phyloP scores from a whole-genome alignment of 2,888 invertebrate genomes.

The Mimumesa dahlbomi region DNA sequence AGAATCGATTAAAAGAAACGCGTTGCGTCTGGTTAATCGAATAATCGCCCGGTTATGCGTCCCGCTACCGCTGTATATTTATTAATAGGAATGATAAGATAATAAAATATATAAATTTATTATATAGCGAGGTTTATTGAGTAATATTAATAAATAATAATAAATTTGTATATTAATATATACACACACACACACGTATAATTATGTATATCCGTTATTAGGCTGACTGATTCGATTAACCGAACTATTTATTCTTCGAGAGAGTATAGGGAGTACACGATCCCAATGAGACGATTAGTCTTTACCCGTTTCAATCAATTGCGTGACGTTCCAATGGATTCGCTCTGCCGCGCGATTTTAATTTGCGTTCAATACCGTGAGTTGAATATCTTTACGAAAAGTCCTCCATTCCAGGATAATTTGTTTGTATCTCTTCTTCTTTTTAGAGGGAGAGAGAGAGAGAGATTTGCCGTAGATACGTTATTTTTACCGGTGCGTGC shows the following conservation, averaged over 20 bases:
- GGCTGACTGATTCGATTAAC: conserved; percentile 52
- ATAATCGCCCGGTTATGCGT: conserved; percentile 36
- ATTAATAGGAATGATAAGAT: conserved; percentile 58
- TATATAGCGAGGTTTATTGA: conserved; percentile 61
- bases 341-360: conserved; percentile 19
- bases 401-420: conserved; percentile 17
- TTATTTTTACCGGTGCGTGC: conserved; percentile 43
- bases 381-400: background rate
- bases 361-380: no score
- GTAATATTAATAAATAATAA: conserved; percentile 57
- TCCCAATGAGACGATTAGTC: conserved; percentile 8
- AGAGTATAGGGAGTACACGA: conserved; percentile 5
- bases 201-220: conserved; percentile 54
- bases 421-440: conserved; percentile 13
- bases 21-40: conserved; percentile 53
- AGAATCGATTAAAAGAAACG: conserved; percentile 1
- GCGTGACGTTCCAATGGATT: conserved; percentile 19
- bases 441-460: no score
- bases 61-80: conserved; percentile 60
- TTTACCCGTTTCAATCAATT: conserved; percentile 8
- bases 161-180: conserved; percentile 58
- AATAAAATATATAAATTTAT: conserved; percentile 63
- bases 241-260: conserved; percentile 26
- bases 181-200: conserved; percentile 45
- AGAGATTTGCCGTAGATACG: conserved; percentile 20